Conservation (phyloP, 2,888 invertebrate genomes). For the Operophtera brumata region DNA sequence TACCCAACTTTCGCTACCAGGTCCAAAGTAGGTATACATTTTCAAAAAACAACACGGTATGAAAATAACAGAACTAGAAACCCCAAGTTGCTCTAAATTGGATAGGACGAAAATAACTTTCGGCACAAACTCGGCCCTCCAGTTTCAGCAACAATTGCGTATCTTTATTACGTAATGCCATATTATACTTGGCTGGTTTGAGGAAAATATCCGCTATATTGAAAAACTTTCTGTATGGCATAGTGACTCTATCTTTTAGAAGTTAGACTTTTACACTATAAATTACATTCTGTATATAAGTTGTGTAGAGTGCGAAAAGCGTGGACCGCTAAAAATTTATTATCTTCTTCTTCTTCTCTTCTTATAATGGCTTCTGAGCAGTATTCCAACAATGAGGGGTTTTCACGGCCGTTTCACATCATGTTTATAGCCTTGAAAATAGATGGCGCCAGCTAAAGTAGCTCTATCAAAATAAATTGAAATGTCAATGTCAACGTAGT, state of each 20-base stretch:
- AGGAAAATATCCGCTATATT: constrained; percentile 16
- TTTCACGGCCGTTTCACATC: no score
- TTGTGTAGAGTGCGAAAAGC: not conserved
- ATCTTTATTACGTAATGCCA: not conserved
- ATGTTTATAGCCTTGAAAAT: no score
- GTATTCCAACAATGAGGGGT: no score
- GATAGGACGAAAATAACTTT: constrained; percentile 18
- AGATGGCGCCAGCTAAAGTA: no score
- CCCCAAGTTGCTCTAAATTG: constrained; percentile 16
- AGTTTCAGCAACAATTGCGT: constrained; percentile 5
- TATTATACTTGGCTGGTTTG: constrained; percentile 9
- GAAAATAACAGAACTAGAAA: constrained; percentile 5
- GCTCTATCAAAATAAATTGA: no score
- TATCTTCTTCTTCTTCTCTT: no score
- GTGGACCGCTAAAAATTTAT: no score
- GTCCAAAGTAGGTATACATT: no score
- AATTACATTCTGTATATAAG: not conserved
- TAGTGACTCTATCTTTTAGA: constrained; percentile 1
- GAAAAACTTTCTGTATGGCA: constrained; percentile 13
- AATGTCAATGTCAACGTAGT: no score
- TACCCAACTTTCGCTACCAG: no score
- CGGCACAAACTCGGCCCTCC: not conserved
- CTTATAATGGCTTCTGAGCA: no score
- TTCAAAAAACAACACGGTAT: not conserved
- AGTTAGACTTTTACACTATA: not conserved